Base-by-base conservation (phyloP, 1,140 invertebrate genomes). In the Pararge aegeria region DNA sequence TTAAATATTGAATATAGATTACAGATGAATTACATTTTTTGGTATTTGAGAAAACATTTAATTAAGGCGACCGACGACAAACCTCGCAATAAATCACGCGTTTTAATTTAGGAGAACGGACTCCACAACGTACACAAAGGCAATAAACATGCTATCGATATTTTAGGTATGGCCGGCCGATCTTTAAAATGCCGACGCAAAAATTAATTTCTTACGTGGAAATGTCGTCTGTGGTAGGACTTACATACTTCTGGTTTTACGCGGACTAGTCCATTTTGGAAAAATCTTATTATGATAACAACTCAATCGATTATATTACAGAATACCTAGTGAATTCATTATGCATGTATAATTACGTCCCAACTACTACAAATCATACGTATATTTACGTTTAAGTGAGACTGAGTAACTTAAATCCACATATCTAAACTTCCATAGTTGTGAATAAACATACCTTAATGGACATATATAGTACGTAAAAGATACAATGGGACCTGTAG, bases 71-170 rank as follows among this genome's bases (percentile, higher is more conserved):
- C 54, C 56, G 38, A 18, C 20, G 24, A 24, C 54, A 54, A 55
- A 51, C 61, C 51, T 48, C 18, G 21, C 9, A 34, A 80, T 81
- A 82, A 81, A 82, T 84, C 78, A 79, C 62, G 49, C 67, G 68
- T 76, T 80, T 54, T 62, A 55, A 62, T 46, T 46, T 46, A 46
- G 44, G 44, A 46, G 44, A 46, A 46, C 15, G 59, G 50, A 64
- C 29, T 72, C 66, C 61, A 61, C 68, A 63, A 65, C 48, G 60
- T 42, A 76, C 61, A 77, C 79, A 78, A 82, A 78, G 71, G 80
- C 76, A 72, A 79, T 87, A 83, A 87, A 87, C 85, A 75, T 80
- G 53, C 46, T 71, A 74, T 77, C 68, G 77, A 83, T 77, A 78
- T 83, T 79, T 83, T 53, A 70, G 71, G 73, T 73, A 83, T 83